Evolutionary conservation across 2,888 invertebrate species (phyloP), one percentile per base, ranked within the genome.

Genomic region (Parnassius smintheus): DNA sequence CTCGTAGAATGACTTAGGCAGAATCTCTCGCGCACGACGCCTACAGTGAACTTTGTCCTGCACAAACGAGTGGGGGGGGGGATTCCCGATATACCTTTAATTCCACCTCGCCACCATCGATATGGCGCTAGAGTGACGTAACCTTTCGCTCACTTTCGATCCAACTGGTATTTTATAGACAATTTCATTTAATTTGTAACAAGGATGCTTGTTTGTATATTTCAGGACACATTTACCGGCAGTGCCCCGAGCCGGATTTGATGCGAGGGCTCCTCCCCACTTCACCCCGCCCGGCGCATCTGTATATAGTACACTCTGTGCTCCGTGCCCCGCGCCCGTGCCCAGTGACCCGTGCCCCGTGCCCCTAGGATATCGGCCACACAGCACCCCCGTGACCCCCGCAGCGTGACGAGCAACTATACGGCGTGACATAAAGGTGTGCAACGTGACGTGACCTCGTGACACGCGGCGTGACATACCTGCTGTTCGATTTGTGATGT

Each of bases 241-340:
- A 79, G 79, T 73, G 81, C 82, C 72, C 75, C 85, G 70, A 83
- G 80, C 76, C 88, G 89, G 78, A 90, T 91, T 87, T 91, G 91
- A 91, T 90, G 83, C 74, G 76, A 72, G 74, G 72, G 78, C 72
- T 65, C 72, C 72, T 53, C 62, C 57, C 64, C 68, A 71, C 75
- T 71, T 71, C 68, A 71, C 66, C 63, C 68, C 70, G 66, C 72
- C 70, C 66, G 67, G 50, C 45, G 62, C 58, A 48, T 57, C 62
- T 85, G 85, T 85, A 85, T 80, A 85, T 86, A 84, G 80, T 82
- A 82, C 80, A 83, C 81, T n/a, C 12, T n/a, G 8, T 56, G 41
- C 52, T 42, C 8, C 48, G 11, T 58, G 52, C 45, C 51, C 3
- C 13, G 35, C 53, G 59, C 35, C 44, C 35, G 13, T 22, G 56